Evolutionary conservation across 2,113 vertebrate genomes (phyloP), one percentile per base, ranked within the genome.

Genomic region (Chrysemys picta): DNA sequence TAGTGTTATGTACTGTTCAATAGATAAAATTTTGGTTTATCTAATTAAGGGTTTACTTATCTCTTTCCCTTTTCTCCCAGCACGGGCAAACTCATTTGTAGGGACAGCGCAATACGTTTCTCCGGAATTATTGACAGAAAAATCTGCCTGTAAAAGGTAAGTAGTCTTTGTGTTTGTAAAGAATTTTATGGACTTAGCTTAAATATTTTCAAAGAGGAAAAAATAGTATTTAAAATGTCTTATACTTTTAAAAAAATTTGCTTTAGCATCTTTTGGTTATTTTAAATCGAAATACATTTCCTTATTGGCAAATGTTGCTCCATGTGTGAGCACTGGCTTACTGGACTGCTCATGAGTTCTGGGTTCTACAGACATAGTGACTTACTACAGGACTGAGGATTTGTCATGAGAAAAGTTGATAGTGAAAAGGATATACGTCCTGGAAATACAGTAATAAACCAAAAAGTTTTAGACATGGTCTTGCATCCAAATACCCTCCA

Each of bases 101-200:
- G 99, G 99, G 93, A 99, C 99, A 76, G 99, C 99, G 82, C 99
- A 99, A 96, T 99, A 99, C 72, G 99, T 99, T 94, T 99, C 99
- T 95, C 99, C 99, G 78, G 99, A 99, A 97, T 98, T 99, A 96
- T 98, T 99, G 97, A 99, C 99, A 25, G 99, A 99, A 97, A 99
- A 99, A 98, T 99, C 99, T 11, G 99, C 99, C 84, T 99, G 99
- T 98, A 99, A 99, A 97, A 99, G 99, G 99, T 99, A 98, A 99
- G 94, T 59, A 80, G 22, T 59, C 76, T 93, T n/a, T 84, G 0
- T 85, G 45, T 82, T 87, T 38, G 5, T 80, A 24, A 42, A 92
- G 75, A 80, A 29, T 45, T 62, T 81, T 4, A 85, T 59, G 59
- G 13, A 25, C 35, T 82, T 11, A 69, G 12, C 45, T 16, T 27